A percentile compares a stretch with the other conserved stretches of the same genome.
Conservation (phyloP, 2,797 vertebrate species). For the Rhincodon typus region DNA sequence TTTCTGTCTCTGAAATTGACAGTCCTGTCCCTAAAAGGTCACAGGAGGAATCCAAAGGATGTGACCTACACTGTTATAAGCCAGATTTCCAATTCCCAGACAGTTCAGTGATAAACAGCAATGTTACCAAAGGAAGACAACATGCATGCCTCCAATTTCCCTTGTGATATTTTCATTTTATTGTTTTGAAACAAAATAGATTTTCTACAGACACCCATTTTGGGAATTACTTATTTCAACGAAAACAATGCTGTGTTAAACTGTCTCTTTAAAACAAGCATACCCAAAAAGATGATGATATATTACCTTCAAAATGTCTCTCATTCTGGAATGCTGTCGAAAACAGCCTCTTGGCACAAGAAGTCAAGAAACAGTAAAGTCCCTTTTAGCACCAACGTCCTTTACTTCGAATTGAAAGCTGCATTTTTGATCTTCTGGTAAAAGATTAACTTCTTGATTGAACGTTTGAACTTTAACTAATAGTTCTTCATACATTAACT, state of each 20-base stretch:
- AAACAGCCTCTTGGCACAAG: not conserved
- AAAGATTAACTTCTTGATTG: constrained; percentile 28
- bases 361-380: not conserved
- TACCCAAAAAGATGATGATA: not conserved
- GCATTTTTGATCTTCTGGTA: not conserved
- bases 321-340: not conserved
- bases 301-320: not conserved
- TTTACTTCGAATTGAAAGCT: not conserved
- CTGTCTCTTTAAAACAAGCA: not conserved
- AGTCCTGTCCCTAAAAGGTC: not conserved
- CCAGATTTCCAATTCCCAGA: not conserved
- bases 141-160: not conserved
- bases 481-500: not conserved
- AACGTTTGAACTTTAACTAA: not conserved
- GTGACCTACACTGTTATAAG: not conserved
- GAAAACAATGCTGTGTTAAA: not conserved
- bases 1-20: not conserved
- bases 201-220: not conserved
- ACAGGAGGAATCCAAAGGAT: not conserved
- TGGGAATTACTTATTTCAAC: not conserved
- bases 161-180: not conserved
- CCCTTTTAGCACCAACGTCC: not conserved
- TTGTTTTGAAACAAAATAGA: not conserved
- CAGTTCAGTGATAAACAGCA: not conserved
- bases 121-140: not conserved